These are phyloP conservation scores for Climacteris rufus DNA, from an alignment of 2,113 vertebrate genomes.

Conservation along the genomic window DNA sequence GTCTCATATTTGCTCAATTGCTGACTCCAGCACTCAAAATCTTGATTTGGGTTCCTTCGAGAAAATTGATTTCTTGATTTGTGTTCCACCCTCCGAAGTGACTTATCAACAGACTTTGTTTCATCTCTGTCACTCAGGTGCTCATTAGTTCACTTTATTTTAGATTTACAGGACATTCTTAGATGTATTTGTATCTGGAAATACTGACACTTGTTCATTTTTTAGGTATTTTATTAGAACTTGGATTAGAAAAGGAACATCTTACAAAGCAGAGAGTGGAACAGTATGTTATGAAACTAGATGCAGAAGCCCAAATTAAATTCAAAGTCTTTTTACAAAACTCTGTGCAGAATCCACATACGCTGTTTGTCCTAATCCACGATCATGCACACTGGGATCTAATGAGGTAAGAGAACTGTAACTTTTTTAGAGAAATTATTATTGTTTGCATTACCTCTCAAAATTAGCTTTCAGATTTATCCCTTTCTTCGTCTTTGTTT, in stretches of 20 bases:
- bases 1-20: constrained; percentile 95
- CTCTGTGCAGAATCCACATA: constrained; percentile 88
- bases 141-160: neutral
- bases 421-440: neutral
- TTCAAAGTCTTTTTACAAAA: constrained; percentile 88
- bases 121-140: constrained; percentile 92
- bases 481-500: neutral
- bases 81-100: constrained; percentile 93
- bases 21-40: constrained; percentile 96
- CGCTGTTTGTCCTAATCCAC: constrained; percentile 92
- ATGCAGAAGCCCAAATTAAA: constrained; percentile 80
- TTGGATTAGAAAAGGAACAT: constrained; percentile 85
- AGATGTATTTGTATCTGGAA: neutral
- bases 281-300: constrained; percentile 88
- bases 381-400: constrained; percentile 97
- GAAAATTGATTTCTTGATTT: constrained; percentile 85
- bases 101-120: constrained; percentile 92
- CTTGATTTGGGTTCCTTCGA: constrained; percentile 91
- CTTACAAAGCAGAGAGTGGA: constrained; percentile 80
- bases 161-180: neutral
- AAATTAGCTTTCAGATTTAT: neutral
- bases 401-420: constrained; percentile 76
- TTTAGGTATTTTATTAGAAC: constrained; percentile 89
- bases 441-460: neutral
- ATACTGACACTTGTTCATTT: neutral